These are phyloP conservation scores for Megalopta genalis DNA, from an alignment of 1,140 invertebrate species.

Conservation along the genomic window DNA sequence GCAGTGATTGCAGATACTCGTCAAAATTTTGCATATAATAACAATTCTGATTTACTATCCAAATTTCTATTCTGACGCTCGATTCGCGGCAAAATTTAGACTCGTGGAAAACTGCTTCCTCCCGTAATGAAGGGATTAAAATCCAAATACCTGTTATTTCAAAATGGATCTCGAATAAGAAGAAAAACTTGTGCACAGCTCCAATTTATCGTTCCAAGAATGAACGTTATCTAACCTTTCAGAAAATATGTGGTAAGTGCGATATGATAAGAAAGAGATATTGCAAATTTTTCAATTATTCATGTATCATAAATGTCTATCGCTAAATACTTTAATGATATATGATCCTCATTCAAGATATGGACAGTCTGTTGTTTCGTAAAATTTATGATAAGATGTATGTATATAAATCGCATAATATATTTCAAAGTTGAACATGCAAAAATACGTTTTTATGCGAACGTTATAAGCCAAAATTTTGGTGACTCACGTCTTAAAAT, in stretches of 20 bases:
- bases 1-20: too few species aligned
- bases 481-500: slow-evolving; percentile 18
- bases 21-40: too few species aligned
- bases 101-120: too few species aligned
- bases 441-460: neutral
- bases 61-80: too few species aligned
- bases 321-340: neutral
- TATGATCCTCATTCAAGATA: neutral
- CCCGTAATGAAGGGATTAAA: neutral
- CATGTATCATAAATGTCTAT: neutral
- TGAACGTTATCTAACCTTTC: neutral
- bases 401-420: neutral
- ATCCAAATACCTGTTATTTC: neutral
- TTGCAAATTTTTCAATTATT: neutral
- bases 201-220: neutral
- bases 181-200: neutral
- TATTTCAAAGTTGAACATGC: neutral
- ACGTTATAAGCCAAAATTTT: neutral
- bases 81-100: too few species aligned
- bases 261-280: neutral
- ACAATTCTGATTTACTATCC: too few species aligned
- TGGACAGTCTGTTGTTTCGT: neutral
- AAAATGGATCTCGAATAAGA: neutral
- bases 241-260: too few species aligned
- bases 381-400: neutral